Percentiles rank a stretch among this genome's conserved stretches.
These are phyloP conservation scores for Willowsia nigromaculata DNA, from an alignment of 2,888 invertebrate species.

Conservation along the genomic window DNA sequence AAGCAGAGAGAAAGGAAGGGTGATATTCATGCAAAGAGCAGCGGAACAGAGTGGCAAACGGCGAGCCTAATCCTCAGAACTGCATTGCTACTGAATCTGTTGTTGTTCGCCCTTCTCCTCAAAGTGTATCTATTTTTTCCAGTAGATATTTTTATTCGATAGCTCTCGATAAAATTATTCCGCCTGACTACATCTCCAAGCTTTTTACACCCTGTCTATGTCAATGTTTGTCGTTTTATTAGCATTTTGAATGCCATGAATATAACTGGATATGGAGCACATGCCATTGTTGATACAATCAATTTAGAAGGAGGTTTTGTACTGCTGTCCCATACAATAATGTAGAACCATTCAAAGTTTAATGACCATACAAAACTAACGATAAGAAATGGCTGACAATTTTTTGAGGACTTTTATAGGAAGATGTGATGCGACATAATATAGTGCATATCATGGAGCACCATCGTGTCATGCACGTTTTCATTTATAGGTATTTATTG, in stretches of 20 bases:
- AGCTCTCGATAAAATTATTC: conserved; percentile 73
- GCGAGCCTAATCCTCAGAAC: neutral
- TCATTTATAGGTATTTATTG: conserved; percentile 36
- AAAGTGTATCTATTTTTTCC: conserved; percentile 21
- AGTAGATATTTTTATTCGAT: conserved; percentile 64
- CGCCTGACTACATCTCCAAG: conserved; percentile 54
- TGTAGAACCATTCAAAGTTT: neutral
- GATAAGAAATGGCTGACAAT: conserved; percentile 1
- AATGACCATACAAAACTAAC: neutral
- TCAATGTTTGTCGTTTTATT: conserved; percentile 70
- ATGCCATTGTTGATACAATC: conserved; percentile 60
- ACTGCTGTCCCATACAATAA: neutral
- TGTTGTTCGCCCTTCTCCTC: neutral
- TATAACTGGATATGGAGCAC: conserved; percentile 36
- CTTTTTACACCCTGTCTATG: conserved; percentile 64
- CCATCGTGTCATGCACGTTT: conserved; percentile 11
- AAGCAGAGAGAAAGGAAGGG: conserved; percentile 2
- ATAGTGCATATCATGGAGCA: neutral
- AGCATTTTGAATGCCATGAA: conserved; percentile 59
- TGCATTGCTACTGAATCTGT: neutral
- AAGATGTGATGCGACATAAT: neutral
- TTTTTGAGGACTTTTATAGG: neutral
- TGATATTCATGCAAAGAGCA: conserved; percentile 16
- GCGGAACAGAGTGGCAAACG: neutral
- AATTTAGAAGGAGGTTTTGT: conserved; percentile 41